Percentiles rank a stretch among this genome's conserved stretches.
Evolutionary conservation across 2,888 invertebrate genomes (phyloP).

Genomic region (Oxyteleia sp.): DNA sequence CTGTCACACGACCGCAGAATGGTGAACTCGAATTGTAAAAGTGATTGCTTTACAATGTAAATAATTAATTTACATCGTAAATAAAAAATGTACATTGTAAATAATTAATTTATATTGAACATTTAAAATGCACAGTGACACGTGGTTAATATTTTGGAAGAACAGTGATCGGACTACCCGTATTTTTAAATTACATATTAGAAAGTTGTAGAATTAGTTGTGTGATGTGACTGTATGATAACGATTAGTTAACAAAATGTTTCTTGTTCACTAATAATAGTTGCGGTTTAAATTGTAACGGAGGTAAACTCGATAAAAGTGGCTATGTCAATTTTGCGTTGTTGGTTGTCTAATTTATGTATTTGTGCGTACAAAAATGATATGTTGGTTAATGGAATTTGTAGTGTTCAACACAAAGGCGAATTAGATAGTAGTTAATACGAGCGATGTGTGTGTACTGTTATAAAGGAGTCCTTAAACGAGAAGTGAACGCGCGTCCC

Average conservation of each 20-base stretch:
- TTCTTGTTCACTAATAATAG: too few species aligned
- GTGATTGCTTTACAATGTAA: too few species aligned
- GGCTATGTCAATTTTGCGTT: too few species aligned
- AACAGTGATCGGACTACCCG: too few species aligned
- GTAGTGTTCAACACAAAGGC: conserved; percentile 1
- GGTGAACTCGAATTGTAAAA: too few species aligned
- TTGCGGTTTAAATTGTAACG: too few species aligned
- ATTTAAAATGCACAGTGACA: neutral
- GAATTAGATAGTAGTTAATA: conserved; percentile 26
- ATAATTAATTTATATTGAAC: neutral
- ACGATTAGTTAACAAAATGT: too few species aligned
- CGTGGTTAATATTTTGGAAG: conserved; percentile 4
- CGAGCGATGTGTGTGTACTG: conserved; percentile 14
- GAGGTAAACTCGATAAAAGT: too few species aligned
- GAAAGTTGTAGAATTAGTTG: conserved; percentile 25
- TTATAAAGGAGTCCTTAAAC: conserved; percentile 48
- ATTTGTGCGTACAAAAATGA: neutral
- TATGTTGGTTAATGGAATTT: conserved; percentile 5
- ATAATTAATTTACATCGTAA: too few species aligned
- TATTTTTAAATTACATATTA: conserved; percentile 2
- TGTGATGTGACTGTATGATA: too few species aligned
- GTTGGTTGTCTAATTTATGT: neutral
- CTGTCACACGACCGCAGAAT: neutral
- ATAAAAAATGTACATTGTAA: too few species aligned
- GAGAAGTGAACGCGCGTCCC: conserved; percentile 57